Evolutionary conservation across 2,113 vertebrate species (phyloP).

Genomic region (Desmodus rotundus): DNA sequence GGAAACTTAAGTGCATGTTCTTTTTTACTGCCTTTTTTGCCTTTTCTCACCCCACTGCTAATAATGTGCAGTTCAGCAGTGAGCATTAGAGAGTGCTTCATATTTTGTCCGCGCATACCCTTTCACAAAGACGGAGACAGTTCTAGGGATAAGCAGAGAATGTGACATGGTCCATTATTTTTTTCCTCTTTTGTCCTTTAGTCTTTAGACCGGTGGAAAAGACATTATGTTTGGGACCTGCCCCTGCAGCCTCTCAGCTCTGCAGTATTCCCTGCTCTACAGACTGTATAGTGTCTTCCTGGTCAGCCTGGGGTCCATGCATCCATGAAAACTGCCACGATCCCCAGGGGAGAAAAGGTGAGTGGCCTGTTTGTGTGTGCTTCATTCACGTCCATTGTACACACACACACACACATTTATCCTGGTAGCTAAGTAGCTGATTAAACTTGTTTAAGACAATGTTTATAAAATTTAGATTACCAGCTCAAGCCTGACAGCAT

Average conservation of each 20-base stretch:
- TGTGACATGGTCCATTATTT: background rate
- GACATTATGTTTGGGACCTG: constrained; percentile 83
- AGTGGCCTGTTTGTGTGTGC: background rate
- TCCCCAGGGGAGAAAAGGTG: constrained; percentile 89
- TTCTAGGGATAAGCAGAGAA: background rate
- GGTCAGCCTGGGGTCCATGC: constrained; percentile 91
- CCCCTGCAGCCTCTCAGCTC: constrained; percentile 83
- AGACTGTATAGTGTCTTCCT: constrained; percentile 86
- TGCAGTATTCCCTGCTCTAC: constrained; percentile 88
- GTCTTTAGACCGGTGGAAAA: constrained; percentile 89
- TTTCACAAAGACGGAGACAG: background rate
- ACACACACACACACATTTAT: background rate
- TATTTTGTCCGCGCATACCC: background rate
- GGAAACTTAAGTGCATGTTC: background rate
- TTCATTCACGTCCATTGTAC: background rate
- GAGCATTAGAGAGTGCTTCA: background rate
- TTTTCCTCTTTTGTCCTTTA: constrained; percentile 64
- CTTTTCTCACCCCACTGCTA: background rate
- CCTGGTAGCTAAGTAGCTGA: constrained; percentile 5
- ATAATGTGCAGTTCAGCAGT: background rate
- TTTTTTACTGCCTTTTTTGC: background rate
- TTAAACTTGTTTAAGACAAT: constrained; percentile 35
- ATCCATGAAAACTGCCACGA: constrained; percentile 89
- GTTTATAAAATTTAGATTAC: constrained; percentile 42
- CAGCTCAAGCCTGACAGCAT: background rate